These are phyloP conservation scores for Villa cingulata DNA, from an alignment of 2,888 invertebrate genomes.

Conservation along the genomic window DNA sequence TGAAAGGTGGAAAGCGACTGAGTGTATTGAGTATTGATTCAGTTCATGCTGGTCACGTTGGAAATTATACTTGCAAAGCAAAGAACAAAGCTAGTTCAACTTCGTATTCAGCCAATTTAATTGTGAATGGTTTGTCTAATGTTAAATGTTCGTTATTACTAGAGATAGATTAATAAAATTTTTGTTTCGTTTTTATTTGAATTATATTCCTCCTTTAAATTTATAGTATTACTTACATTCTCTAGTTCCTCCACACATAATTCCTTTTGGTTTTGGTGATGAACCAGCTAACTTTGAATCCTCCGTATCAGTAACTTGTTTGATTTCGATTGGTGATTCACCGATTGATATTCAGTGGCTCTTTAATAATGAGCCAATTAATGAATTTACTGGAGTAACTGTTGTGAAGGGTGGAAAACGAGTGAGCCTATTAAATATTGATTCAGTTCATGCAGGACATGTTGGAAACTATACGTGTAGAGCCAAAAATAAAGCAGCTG, in stretches of 20 bases:
- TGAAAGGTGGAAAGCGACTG: constrained; percentile 46
- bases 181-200: no score
- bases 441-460: constrained; percentile 44
- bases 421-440: constrained; percentile 42
- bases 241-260: constrained; percentile 57
- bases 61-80: constrained; percentile 63
- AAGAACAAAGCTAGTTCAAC: constrained; percentile 52
- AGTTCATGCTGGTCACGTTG: constrained; percentile 53
- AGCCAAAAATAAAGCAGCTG: constrained; percentile 46
- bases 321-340: constrained; percentile 55
- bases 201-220: no score
- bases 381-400: constrained; percentile 14
- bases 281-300: constrained; percentile 43
- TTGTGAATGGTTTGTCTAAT: constrained; percentile 40
- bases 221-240: no score
- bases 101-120: constrained; percentile 47
- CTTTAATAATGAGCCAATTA: constrained; percentile 30
- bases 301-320: constrained; percentile 48
- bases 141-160: no score
- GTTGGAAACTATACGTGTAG: constrained; percentile 51
- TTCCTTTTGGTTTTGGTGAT: constrained; percentile 58
- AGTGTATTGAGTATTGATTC: constrained; percentile 51
- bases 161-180: no score
- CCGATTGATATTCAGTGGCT: constrained; percentile 57
- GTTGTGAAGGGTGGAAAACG: constrained; percentile 35